Evolutionary conservation across 2,113 vertebrate species (phyloP).

Genomic region (Myxocyprinus asiaticus): DNA sequence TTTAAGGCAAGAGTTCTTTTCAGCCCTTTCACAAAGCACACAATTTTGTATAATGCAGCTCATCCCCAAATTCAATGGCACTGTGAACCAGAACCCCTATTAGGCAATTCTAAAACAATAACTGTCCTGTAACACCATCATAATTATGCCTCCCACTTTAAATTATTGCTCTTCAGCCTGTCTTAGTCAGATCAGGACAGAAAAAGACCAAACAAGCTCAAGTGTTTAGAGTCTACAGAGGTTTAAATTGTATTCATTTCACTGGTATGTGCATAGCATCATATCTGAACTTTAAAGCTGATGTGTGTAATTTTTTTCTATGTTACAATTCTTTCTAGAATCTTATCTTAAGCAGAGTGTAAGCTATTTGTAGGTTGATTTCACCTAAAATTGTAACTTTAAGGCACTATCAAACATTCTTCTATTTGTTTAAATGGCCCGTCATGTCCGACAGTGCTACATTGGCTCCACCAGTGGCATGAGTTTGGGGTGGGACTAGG

Average conservation of each 20-base stretch:
- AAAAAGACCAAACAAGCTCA: neutral
- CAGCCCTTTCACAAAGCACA: constrained; percentile 16
- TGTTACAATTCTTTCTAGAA: too few species aligned
- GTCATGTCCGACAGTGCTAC: too few species aligned
- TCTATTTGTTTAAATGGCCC: too few species aligned
- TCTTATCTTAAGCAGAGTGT: too few species aligned
- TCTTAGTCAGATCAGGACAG: constrained; percentile 8
- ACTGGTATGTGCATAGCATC: neutral
- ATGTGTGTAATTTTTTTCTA: too few species aligned
- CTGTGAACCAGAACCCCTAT: constrained; percentile 18
- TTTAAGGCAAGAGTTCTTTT: constrained; percentile 2
- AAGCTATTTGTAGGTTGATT: too few species aligned
- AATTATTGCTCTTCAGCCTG: constrained; percentile 26
- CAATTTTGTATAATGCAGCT: constrained; percentile 3
- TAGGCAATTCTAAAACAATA: constrained; percentile 40
- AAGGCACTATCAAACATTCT: too few species aligned
- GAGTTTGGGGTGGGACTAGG: too few species aligned
- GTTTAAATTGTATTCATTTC: neutral
- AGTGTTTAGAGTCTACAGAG: neutral
- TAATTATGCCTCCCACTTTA: constrained; percentile 46
- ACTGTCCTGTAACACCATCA: constrained; percentile 29
- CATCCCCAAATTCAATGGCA: neutral
- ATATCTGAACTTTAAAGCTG: constrained; percentile 7
- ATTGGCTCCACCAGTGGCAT: too few species aligned
- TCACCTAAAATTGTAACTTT: too few species aligned